Base-by-base conservation (phyloP, 2,888 invertebrate species). In the Catocala nupta region DNA sequence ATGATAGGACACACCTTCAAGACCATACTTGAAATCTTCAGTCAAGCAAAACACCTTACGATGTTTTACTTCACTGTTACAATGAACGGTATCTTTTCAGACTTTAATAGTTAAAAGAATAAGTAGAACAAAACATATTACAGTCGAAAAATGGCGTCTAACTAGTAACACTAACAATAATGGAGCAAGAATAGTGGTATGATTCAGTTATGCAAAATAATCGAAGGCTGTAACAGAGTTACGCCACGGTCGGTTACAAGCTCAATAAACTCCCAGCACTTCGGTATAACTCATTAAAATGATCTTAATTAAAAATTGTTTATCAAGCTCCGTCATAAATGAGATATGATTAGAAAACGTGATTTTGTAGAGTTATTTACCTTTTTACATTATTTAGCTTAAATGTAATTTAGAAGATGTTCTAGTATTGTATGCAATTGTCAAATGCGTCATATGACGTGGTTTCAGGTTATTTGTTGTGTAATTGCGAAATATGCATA, bases 151-250 rank as follows among this genome's bases (percentile, higher is more conserved):
- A 6, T 39, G 11, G 33, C 16, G n/a, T 33, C 34, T 45, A 34
- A 51, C 53, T 7, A 33, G 48, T 49, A 43, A 36, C 42, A 54
- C n/a, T 43, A 60, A 59, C 33, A 25, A 42, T 48, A 43, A 34
- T 49, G 44, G 25, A 55, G 53, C 57, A 68, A 63, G 63, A 71
- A 59, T 71, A 75, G 65, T 61, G n/a, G 63, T 47, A 55, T 71
- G 76, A 75, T 69, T 66, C 76, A 75, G 73, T 75, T 67, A 71
- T 69, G 76, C 69, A 65, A 60, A 66, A 55, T 75, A 75, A 78
- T 78, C 76, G 76, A 78, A 75, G 75, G 76, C 69, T 76, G 54
- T 44, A 11, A 63, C 70, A 12, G 51, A 51, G 49, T 72, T 73
- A 60, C 62, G 12, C 56, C 65, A 71, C 51, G 68, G 56, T 44